Evolutionary conservation across 2,888 invertebrate genomes (phyloP).

Genomic region (Amiota communis): DNA sequence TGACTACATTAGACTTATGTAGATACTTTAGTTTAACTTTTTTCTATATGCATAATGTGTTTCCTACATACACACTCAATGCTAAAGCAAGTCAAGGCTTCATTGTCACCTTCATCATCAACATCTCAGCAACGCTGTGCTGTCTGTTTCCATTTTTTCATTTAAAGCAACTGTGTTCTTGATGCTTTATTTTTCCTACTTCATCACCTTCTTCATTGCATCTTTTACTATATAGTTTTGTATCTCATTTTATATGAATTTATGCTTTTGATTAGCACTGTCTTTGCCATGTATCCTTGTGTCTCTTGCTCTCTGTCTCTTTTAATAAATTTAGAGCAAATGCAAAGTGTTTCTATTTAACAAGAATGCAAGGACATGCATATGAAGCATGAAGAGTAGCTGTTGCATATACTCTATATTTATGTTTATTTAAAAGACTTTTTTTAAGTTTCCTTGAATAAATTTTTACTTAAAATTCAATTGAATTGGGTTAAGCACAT

Average conservation of each 20-base stretch:
- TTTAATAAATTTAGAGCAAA: slow-evolving; percentile 17
- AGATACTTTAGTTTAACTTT: too few relatives aligned
- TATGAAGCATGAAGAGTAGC: slow-evolving; percentile 1
- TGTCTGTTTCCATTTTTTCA: too few relatives aligned
- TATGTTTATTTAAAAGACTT: background rate
- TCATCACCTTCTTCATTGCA: slow-evolving; percentile 36
- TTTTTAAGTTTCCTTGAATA: background rate
- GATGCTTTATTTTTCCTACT: background rate
- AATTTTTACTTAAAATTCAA: background rate
- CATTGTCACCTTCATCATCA: slow-evolving; percentile 21
- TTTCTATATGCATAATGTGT: too few relatives aligned
- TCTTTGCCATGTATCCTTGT: slow-evolving; percentile 48
- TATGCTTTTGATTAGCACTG: slow-evolving; percentile 65
- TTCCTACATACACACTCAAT: slow-evolving; percentile 34
- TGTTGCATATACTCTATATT: background rate
- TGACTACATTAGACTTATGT: slow-evolving; percentile 17
- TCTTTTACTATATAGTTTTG: background rate
- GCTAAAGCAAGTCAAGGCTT: background rate
- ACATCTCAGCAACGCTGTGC: background rate
- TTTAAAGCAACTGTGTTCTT: too few relatives aligned
- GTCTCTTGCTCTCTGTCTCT: background rate
- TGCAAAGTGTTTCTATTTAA: slow-evolving; percentile 4
- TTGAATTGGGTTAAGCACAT: background rate
- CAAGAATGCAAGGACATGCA: background rate
- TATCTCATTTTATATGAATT: slow-evolving; percentile 61